These are phyloP conservation scores for Parauchenoglanis punctatus DNA, from an alignment of 2,797 vertebrate genomes.

Conservation along the genomic window DNA sequence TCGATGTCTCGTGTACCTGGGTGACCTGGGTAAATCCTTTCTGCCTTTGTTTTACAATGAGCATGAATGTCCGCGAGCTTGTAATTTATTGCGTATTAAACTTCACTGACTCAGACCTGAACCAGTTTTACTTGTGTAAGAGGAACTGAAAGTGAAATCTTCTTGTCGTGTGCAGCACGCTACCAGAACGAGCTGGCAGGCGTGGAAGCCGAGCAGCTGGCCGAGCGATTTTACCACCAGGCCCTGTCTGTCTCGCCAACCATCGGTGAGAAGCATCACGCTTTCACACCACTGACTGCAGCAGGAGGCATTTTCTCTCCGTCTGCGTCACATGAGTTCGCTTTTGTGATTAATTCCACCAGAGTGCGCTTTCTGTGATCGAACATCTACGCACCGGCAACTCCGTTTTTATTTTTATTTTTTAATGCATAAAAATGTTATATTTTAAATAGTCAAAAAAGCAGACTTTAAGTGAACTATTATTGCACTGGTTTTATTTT, in stretches of 20 bases:
- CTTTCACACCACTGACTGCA: neutral
- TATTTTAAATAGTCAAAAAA: no score
- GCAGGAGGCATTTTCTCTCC: neutral
- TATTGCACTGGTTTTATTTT: neutral
- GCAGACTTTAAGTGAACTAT: neutral
- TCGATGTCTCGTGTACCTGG: conserved; percentile 94
- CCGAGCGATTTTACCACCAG: conserved; percentile 95
- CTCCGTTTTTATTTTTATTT: neutral
- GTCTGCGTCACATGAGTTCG: neutral
- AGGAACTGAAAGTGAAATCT: neutral
- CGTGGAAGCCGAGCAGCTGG: conserved; percentile 91
- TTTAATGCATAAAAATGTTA: no score
- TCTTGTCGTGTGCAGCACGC: conserved; percentile 75
- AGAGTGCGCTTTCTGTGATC: neutral
- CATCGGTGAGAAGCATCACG: conserved; percentile 82
- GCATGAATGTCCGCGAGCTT: neutral
- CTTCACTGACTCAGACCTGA: neutral
- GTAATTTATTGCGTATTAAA: neutral
- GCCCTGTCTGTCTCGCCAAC: conserved; percentile 92
- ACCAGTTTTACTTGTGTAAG: neutral
- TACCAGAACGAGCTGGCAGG: conserved; percentile 97
- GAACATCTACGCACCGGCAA: neutral
- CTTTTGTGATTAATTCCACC: neutral
- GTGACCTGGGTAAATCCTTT: conserved; percentile 88
- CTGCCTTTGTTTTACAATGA: neutral